phyloP scores from a whole-genome alignment of 2,113 vertebrate species.

The Ceratotherium simum region DNA sequence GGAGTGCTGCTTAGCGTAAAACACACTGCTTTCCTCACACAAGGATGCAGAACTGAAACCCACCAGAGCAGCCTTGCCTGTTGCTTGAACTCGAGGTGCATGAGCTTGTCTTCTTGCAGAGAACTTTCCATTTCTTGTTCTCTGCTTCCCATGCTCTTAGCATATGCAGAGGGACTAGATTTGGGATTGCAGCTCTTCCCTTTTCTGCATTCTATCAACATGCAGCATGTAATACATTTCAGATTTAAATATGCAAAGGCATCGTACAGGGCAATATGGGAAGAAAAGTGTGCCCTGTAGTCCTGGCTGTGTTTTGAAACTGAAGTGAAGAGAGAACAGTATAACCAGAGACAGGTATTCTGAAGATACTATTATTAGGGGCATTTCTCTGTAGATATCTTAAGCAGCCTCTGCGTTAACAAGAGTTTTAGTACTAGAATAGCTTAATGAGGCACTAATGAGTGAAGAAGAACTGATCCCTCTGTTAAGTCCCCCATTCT shows the following conservation, averaged over 20 bases:
- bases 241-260: constrained; percentile 44
- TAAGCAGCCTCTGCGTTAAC: constrained; percentile 14
- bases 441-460: constrained; percentile 62
- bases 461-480: constrained; percentile 3
- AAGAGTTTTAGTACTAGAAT: constrained; percentile 31
- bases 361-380: constrained; percentile 36
- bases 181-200: background rate
- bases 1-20: background rate
- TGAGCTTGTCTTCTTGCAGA: background rate
- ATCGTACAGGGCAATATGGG: background rate
- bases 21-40: background rate
- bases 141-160: background rate
- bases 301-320: constrained; percentile 43
- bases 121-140: background rate
- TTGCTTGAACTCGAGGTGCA: background rate
- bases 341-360: constrained; percentile 25
- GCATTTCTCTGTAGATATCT: constrained; percentile 54
- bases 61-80: background rate
- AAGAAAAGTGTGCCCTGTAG: background rate
- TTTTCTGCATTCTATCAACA: constrained; percentile 26
- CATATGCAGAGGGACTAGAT: background rate
- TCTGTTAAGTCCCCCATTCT: background rate
- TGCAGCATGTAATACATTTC: background rate
- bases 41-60: background rate
- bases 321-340: background rate